Conservation (phyloP, 2,797 vertebrate genomes). For the Eleutherodactylus coqui region DNA sequence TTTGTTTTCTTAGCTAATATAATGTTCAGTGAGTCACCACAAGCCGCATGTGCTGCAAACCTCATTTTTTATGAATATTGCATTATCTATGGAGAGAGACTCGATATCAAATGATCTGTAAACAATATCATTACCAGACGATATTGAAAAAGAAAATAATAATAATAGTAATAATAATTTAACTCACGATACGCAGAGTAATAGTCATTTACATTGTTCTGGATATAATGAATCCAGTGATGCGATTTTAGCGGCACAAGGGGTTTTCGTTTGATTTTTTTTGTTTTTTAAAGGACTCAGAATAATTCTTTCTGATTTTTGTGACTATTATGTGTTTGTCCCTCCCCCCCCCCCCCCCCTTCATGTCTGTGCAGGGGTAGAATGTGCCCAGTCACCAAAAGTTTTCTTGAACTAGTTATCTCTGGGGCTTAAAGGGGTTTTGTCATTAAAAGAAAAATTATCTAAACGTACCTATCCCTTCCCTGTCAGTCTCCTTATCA, state of each 20-base stretch:
- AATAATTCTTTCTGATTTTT: not conserved
- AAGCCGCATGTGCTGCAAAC: not conserved
- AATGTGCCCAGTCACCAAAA: not conserved
- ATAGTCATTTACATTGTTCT: slow-evolving; percentile 29
- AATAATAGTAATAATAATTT: slow-evolving; percentile 30
- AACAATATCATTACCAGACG: slow-evolving; percentile 36
- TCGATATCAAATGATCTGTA: slow-evolving; percentile 45
- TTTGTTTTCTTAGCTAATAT: slow-evolving; percentile 20
- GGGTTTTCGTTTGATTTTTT: not conserved
- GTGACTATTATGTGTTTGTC: not conserved
- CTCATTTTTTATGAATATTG: slow-evolving; percentile 40
- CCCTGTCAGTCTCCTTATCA: no score
- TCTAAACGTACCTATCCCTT: no score
- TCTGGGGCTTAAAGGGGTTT: not conserved
- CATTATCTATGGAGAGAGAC: slow-evolving; percentile 36
- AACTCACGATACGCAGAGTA: not conserved
- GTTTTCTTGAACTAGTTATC: not conserved
- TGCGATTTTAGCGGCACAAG: not conserved
- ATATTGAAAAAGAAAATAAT: slow-evolving; percentile 5
- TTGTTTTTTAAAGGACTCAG: not conserved
- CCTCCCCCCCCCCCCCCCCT: no score
- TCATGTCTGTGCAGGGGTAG: not conserved
- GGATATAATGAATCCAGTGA: no score
- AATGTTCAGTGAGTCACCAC: slow-evolving; percentile 12
- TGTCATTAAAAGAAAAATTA: no score